Conservation (phyloP, 2,888 invertebrate genomes). For the Ormyrus labotus region DNA sequence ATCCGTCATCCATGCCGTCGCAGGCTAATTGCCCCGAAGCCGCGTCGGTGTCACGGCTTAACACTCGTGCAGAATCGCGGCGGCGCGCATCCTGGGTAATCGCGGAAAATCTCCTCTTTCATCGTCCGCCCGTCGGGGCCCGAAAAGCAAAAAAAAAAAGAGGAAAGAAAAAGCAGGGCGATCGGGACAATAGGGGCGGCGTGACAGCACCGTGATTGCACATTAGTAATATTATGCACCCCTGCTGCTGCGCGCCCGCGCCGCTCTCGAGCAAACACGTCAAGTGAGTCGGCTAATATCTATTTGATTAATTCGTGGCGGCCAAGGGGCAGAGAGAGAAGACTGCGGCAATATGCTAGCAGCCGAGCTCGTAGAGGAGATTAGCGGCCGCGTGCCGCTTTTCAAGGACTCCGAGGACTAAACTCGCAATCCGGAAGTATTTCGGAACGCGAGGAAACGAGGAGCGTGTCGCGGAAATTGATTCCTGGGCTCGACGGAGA, state of each 20-base stretch:
- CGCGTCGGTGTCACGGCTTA: conserved; percentile 26
- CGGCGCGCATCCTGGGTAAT: conserved; percentile 17
- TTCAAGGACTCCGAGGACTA: too few species aligned
- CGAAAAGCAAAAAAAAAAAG: not conserved
- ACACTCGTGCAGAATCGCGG: conserved; percentile 2
- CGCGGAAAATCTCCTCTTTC: conserved; percentile 54
- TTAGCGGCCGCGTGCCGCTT: conserved; percentile 13
- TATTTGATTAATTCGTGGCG: conserved; percentile 71
- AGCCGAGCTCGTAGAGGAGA: not conserved
- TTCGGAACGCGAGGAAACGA: conserved; percentile 1
- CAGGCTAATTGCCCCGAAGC: not conserved
- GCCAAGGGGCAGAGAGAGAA: not conserved
- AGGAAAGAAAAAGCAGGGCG: not conserved
- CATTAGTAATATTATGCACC: conserved; percentile 72
- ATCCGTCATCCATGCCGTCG: too few species aligned
- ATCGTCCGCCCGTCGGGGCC: not conserved
- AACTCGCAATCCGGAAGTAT: not conserved
- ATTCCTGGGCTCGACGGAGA: too few species aligned
- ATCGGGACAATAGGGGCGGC: not conserved
- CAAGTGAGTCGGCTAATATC: conserved; percentile 73
- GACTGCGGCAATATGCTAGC: conserved; percentile 45
- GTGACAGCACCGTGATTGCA: conserved; percentile 36
- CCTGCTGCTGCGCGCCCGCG: conserved; percentile 46
- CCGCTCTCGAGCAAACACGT: conserved; percentile 63
- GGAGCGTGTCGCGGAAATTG: conserved; percentile 9